Conservation (phyloP, 2,888 invertebrate species). For the Volucella bombylans region DNA sequence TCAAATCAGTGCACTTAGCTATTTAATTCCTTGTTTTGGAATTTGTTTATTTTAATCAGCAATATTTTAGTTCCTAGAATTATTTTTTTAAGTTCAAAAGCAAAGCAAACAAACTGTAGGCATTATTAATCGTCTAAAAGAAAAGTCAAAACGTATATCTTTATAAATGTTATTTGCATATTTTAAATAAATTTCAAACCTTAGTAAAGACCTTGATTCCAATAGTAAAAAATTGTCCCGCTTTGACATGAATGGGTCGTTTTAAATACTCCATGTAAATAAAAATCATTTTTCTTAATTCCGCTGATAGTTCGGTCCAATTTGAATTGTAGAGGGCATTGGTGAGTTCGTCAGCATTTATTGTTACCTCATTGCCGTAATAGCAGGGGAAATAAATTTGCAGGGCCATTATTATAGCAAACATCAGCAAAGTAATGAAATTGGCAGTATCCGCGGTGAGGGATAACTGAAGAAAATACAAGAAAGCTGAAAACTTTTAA, state of each 20-base stretch:
- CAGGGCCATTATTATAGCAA: constrained; percentile 75
- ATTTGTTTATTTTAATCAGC: too few species aligned
- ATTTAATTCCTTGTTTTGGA: too few species aligned
- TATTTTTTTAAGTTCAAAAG: constrained; percentile 77
- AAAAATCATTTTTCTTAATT: constrained; percentile 76
- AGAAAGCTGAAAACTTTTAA: constrained; percentile 67
- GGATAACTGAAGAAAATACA: constrained; percentile 75
- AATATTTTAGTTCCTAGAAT: not conserved
- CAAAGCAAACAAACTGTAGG: constrained; percentile 79
- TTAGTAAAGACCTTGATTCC: constrained; percentile 78
- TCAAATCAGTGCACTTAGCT: too few species aligned
- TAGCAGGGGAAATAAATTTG: constrained; percentile 79
- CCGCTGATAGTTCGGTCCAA: constrained; percentile 76
- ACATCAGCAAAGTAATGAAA: constrained; percentile 77
- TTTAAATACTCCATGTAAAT: constrained; percentile 77
- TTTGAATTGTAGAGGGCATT: constrained; percentile 77
- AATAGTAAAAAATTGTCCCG: constrained; percentile 78
- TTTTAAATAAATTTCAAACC: constrained; percentile 66
- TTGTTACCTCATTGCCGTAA: constrained; percentile 78
- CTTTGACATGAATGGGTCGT: constrained; percentile 76
- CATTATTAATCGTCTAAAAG: constrained; percentile 79
- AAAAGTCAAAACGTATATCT: not conserved
- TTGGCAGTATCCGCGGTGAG: constrained; percentile 76
- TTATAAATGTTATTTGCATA: too few species aligned
- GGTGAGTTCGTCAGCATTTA: constrained; percentile 75